These are phyloP conservation scores for Polylopha cassiicola DNA, from an alignment of 2,888 invertebrate species.

Conservation along the genomic window DNA sequence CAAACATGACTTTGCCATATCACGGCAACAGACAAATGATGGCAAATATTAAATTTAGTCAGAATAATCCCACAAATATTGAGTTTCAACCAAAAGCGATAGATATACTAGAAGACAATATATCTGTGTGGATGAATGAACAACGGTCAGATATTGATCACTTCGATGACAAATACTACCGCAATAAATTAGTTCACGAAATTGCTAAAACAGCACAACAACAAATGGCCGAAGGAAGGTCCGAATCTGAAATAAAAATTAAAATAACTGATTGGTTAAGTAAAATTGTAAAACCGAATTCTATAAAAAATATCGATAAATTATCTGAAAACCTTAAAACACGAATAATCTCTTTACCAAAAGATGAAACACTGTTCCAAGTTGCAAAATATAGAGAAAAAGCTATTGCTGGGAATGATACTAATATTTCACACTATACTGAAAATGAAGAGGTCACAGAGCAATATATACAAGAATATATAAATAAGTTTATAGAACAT, in stretches of 20 bases:
- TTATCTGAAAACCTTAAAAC: conserved; percentile 36
- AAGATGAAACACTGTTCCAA: conserved; percentile 33
- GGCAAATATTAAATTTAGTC: conserved; percentile 29
- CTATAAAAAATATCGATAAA: conserved; percentile 31
- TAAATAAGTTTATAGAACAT: conserved; percentile 44
- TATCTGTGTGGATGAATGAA: conserved; percentile 49
- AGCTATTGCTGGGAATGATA: not conserved
- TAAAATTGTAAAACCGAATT: conserved; percentile 32
- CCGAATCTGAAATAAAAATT: conserved; percentile 32
- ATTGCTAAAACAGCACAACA: conserved; percentile 37
- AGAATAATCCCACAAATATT: not conserved
- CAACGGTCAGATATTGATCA: conserved; percentile 38
- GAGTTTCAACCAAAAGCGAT: conserved; percentile 29
- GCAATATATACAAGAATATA: conserved; percentile 39
- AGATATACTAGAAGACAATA: conserved; percentile 46
- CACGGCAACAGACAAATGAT: conserved; percentile 41
- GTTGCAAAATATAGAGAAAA: conserved; percentile 24
- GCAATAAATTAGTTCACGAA: conserved; percentile 35
- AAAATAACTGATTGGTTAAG: conserved; percentile 39
- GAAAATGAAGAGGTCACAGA: conserved; percentile 16
- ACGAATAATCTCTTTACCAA: conserved; percentile 35
- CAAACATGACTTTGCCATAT: conserved; percentile 35
- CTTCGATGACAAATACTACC: conserved; percentile 27
- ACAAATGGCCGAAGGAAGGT: conserved; percentile 30
- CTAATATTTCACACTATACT: not conserved